Base-by-base conservation (phyloP, 2,113 vertebrate genomes). In the Chaetura pelagica region DNA sequence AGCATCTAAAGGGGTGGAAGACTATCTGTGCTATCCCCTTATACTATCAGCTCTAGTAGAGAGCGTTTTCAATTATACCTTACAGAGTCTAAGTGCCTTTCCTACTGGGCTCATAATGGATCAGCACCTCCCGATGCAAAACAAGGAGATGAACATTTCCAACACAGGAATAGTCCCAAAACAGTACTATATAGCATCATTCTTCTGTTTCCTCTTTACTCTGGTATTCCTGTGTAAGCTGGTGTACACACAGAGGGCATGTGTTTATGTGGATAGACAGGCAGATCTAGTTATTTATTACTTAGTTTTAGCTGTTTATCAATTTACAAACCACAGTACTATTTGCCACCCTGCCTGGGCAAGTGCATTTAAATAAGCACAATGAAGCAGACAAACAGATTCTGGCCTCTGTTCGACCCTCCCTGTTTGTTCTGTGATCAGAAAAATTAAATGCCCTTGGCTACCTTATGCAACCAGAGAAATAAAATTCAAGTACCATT, bases 231-330 rank as follows among this genome's bases (percentile, higher is more conserved):
- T 22, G 9, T 57, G 54, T 14, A 44, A 24, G 16, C 6, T 9
- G n/a, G 19, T 5, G 0, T n/a, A 38, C 12, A 14, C 57, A 78
- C 10, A 62, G 15, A 0, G 1, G 9, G 9, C 34, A 24, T 6
- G 30, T 71, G 22, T 14, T 48, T 42, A 58, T 23, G 35, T 26
- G 82, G 30, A 42, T 0, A 58, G 57, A 54, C 30, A 67, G 54
- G 6, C 26, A 49, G 16, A 55, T 21, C 23, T 38, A 48, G 8
- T 59, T 59, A 71, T 42, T 76, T 55, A 72, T 21, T 49, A 46
- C 24, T 59, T 22, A 35, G 40, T 42, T 61, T 44, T 23, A 76
- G n/a, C 30, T 83, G 59, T 15, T 52, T 42, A 75, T 66, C 76
- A 18, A 7, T 87, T 54, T 63, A 84, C 64, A 59, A 63, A 12